A percentile compares a stretch with the other conserved stretches of the same genome.
Conservation (phyloP, 2,113 vertebrate genomes). For the Sinocyclocheilus rhinocerous region DNA sequence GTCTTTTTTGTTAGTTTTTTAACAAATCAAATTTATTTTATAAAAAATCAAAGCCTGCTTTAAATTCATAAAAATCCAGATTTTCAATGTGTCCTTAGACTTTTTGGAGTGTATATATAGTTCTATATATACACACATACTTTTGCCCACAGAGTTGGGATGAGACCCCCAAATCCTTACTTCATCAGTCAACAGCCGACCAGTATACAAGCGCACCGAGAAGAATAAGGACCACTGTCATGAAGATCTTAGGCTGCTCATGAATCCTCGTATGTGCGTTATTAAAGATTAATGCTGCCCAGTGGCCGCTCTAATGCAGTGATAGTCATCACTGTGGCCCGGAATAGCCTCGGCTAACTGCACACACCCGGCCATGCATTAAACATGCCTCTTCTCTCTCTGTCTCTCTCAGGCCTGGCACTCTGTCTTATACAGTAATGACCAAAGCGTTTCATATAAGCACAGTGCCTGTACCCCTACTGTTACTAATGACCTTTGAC, state of each 20-base stretch:
- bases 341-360: slow-evolving; percentile 38
- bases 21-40: background rate
- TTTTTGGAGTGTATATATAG: background rate
- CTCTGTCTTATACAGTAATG: slow-evolving; percentile 2
- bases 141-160: background rate
- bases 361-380: slow-evolving; percentile 43
- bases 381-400: slow-evolving; percentile 41
- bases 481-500: slow-evolving; percentile 49
- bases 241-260: slow-evolving; percentile 41
- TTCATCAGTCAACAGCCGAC: slow-evolving; percentile 42
- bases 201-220: background rate
- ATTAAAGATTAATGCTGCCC: slow-evolving; percentile 56
- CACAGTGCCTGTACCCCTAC: background rate
- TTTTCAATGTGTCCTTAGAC: background rate
- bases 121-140: slow-evolving; percentile 17
- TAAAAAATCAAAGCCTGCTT: background rate
- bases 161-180: slow-evolving; percentile 42
- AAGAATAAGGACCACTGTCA: slow-evolving; percentile 31
- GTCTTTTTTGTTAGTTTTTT: background rate
- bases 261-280: slow-evolving; percentile 49
- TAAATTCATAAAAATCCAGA: background rate
- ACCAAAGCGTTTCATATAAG: slow-evolving; percentile 6
- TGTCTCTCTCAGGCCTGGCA: slow-evolving; percentile 7
- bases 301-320: slow-evolving; percentile 40
- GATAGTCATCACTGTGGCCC: slow-evolving; percentile 32